Percentiles rank a stretch among this genome's conserved stretches.
Evolutionary conservation across 1,140 invertebrate species (phyloP).

Genomic region (Trichoplusia ni): DNA sequence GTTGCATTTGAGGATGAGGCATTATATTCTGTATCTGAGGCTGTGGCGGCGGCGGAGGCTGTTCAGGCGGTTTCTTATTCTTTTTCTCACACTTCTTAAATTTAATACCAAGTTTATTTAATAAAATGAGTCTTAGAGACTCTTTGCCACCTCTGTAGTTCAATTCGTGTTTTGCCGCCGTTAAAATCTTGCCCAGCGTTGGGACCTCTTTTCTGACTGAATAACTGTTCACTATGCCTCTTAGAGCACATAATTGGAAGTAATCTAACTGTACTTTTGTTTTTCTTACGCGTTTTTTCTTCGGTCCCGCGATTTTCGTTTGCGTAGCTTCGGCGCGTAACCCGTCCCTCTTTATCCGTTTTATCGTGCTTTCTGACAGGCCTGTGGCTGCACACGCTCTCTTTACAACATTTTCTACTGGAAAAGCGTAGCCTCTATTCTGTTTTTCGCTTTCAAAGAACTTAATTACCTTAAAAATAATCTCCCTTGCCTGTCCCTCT

Average conservation of each 20-base stretch:
- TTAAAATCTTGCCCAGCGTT: slow-evolving; percentile 70
- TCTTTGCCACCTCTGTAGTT: slow-evolving; percentile 74
- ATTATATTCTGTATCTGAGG: slow-evolving; percentile 53
- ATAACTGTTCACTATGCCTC: slow-evolving; percentile 72
- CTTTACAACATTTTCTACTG: slow-evolving; percentile 75
- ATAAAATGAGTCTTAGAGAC: slow-evolving; percentile 68
- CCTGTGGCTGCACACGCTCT: slow-evolving; percentile 72
- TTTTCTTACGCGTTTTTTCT: slow-evolving; percentile 72
- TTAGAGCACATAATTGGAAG: slow-evolving; percentile 69
- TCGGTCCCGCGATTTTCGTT: slow-evolving; percentile 73
- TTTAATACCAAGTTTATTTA: slow-evolving; percentile 76
- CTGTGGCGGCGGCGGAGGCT: slow-evolving; percentile 37
- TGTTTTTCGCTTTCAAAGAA: slow-evolving; percentile 78
- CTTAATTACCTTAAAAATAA: slow-evolving; percentile 75
- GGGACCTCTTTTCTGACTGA: slow-evolving; percentile 70
- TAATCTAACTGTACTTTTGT: slow-evolving; percentile 75
- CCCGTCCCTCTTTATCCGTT: slow-evolving; percentile 72
- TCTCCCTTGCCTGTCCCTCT: slow-evolving; percentile 71
- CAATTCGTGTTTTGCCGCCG: slow-evolving; percentile 67
- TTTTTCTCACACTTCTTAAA: slow-evolving; percentile 78
- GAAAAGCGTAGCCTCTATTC: slow-evolving; percentile 71
- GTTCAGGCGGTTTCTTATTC: slow-evolving; percentile 66
- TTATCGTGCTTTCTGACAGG: slow-evolving; percentile 73
- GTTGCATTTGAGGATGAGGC: slow-evolving; percentile 50
- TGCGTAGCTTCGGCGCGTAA: slow-evolving; percentile 70